Conservation (phyloP, 2,113 vertebrate species). For the Anoura caudifer region DNA sequence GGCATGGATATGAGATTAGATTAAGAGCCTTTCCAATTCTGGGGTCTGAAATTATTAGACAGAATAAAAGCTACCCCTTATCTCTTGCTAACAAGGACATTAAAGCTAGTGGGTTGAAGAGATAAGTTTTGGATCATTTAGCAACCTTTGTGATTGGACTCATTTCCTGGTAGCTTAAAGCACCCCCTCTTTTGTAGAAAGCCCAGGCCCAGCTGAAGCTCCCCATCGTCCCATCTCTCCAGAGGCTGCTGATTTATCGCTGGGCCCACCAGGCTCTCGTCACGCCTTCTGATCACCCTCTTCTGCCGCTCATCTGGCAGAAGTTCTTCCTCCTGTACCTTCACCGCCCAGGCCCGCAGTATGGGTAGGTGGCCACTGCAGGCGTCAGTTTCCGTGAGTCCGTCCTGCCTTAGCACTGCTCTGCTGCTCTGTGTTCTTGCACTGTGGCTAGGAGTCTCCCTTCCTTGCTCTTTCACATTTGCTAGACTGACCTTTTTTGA, state of each 20-base stretch:
- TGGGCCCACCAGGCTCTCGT: slow-evolving; percentile 95
- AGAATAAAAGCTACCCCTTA: neutral
- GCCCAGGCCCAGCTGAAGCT: slow-evolving; percentile 94
- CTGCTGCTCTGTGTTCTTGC: neutral
- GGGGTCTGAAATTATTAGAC: neutral
- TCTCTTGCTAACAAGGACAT: neutral
- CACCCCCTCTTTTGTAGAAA: slow-evolving; percentile 83
- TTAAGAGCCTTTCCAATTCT: neutral
- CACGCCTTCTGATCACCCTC: slow-evolving; percentile 93
- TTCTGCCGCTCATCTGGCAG: slow-evolving; percentile 96
- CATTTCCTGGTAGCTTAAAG: neutral
- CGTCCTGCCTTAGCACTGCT: neutral
- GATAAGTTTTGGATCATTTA: neutral
- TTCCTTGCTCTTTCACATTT: neutral
- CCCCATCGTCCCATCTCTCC: slow-evolving; percentile 91
- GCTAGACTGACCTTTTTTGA: neutral
- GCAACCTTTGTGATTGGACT: neutral
- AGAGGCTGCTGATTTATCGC: slow-evolving; percentile 95
- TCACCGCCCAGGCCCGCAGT: slow-evolving; percentile 94
- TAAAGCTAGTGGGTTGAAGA: neutral
- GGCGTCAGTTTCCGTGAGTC: neutral
- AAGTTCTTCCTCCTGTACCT: slow-evolving; percentile 97
- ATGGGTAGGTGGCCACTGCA: slow-evolving; percentile 85
- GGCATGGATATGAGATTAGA: neutral
- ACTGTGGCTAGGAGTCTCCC: neutral